Evolutionary conservation across 2,888 invertebrate species (phyloP).

Genomic region (Rhorus exstirpatorius): DNA sequence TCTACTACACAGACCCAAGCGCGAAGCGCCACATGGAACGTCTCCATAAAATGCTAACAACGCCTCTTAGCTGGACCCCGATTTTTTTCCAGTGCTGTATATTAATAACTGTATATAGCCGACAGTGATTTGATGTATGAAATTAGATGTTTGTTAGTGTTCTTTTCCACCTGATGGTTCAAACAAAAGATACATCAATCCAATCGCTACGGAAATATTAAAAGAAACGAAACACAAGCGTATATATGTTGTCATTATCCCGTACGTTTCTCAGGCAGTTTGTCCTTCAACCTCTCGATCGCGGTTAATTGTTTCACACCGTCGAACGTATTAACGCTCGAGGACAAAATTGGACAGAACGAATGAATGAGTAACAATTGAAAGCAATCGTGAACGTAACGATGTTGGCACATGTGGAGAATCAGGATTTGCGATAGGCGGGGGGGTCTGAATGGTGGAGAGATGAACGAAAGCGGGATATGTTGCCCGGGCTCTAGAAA

Average conservation of each 20-base stretch:
- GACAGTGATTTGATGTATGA: neutral
- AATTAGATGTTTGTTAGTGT: too few species aligned
- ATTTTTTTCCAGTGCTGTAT: too few species aligned
- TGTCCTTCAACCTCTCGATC: constrained; percentile 10
- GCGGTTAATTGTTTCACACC: constrained; percentile 31
- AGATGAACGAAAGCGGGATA: neutral
- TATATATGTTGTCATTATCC: neutral
- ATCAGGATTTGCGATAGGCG: constrained; percentile 15
- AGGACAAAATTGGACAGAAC: neutral
- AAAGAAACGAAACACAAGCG: neutral
- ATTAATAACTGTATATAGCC: neutral
- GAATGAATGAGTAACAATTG: constrained; percentile 43
- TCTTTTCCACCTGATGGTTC: too few species aligned
- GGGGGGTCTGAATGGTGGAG: neutral
- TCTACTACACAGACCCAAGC: too few species aligned
- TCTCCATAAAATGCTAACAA: too few species aligned
- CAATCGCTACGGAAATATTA: neutral
- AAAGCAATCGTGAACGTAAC: constrained; percentile 30
- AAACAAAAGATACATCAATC: neutral
- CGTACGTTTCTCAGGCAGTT: neutral
- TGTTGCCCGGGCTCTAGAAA: constrained; percentile 12
- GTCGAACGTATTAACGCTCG: constrained; percentile 19
- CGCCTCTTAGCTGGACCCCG: too few species aligned
- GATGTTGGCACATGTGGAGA: constrained; percentile 12
- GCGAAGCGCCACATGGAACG: too few species aligned